phyloP scores from a whole-genome alignment of 2,888 invertebrate species.

The Laothoe populi region DNA sequence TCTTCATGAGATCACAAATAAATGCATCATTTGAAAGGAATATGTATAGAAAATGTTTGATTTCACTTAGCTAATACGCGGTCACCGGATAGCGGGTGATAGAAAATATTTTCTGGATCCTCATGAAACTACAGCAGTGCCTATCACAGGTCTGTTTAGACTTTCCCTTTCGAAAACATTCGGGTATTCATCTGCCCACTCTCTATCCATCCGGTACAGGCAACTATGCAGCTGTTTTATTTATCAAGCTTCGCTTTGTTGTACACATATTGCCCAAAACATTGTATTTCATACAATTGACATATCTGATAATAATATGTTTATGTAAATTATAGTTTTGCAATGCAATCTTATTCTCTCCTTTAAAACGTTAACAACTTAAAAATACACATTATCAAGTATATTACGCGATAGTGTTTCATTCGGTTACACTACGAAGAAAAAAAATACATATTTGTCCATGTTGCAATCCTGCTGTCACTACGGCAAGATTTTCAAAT shows the following conservation, averaged over 20 bases:
- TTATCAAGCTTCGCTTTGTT: slow-evolving; percentile 32
- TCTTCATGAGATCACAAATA: slow-evolving; percentile 77
- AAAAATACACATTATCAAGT: slow-evolving; percentile 58
- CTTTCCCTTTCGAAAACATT: too few relatives aligned
- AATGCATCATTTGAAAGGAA: slow-evolving; percentile 70
- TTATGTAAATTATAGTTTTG: slow-evolving; percentile 74
- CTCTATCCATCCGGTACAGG: background rate
- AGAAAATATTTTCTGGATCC: background rate
- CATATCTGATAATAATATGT: slow-evolving; percentile 56
- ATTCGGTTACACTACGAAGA: slow-evolving; percentile 39
- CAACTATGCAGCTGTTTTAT: slow-evolving; percentile 29
- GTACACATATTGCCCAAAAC: slow-evolving; percentile 52
- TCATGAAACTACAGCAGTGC: too few relatives aligned
- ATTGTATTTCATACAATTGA: slow-evolving; percentile 83
- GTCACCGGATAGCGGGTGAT: background rate
- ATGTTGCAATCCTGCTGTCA: slow-evolving; percentile 21
- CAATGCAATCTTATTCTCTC: slow-evolving; percentile 84
- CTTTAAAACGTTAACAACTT: slow-evolving; percentile 75
- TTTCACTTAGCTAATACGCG: background rate
- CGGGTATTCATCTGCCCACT: background rate
- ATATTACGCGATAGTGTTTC: slow-evolving; percentile 10
- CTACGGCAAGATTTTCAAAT: background rate
- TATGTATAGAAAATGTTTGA: slow-evolving; percentile 42
- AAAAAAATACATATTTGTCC: slow-evolving; percentile 31
- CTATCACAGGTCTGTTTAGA: too few relatives aligned